These are phyloP conservation scores for Chloebia gouldiae DNA, from an alignment of 2,113 vertebrate genomes.

Conservation along the genomic window DNA sequence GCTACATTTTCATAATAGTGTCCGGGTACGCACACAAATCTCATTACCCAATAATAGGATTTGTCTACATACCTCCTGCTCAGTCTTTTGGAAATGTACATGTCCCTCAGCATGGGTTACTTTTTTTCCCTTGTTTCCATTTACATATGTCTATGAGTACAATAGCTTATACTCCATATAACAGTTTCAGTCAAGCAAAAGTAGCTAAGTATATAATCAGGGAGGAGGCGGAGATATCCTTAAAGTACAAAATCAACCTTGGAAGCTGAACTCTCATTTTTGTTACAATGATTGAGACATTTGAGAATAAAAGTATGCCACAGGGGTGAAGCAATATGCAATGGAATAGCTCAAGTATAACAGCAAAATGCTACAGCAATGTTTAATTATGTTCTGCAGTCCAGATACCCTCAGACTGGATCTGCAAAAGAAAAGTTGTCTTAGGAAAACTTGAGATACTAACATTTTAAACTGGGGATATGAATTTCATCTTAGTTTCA, in stretches of 20 bases:
- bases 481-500: not conserved
- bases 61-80: constrained; percentile 73
- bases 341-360: not conserved
- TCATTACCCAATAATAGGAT: constrained; percentile 76
- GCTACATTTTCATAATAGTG: constrained; percentile 70
- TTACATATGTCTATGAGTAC: constrained; percentile 57
- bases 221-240: not conserved
- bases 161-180: constrained; percentile 52
- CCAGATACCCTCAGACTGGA: not conserved
- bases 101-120: constrained; percentile 63
- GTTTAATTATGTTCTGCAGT: not conserved
- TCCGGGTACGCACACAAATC: constrained; percentile 66
- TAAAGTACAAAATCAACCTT: constrained; percentile 3
- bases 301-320: not conserved
- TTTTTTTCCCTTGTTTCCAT: constrained; percentile 36
- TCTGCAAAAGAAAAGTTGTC: not conserved
- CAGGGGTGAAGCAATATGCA: not conserved
- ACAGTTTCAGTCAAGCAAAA: constrained; percentile 52
- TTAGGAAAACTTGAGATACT: not conserved
- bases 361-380: not conserved
- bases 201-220: constrained; percentile 5
- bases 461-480: not conserved
- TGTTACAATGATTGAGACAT: constrained; percentile 8
- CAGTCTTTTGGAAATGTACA: constrained; percentile 61
- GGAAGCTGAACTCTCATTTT: constrained; percentile 2